phyloP scores from a whole-genome alignment of 2,113 vertebrate genomes.

The Oryzias curvinotus region DNA sequence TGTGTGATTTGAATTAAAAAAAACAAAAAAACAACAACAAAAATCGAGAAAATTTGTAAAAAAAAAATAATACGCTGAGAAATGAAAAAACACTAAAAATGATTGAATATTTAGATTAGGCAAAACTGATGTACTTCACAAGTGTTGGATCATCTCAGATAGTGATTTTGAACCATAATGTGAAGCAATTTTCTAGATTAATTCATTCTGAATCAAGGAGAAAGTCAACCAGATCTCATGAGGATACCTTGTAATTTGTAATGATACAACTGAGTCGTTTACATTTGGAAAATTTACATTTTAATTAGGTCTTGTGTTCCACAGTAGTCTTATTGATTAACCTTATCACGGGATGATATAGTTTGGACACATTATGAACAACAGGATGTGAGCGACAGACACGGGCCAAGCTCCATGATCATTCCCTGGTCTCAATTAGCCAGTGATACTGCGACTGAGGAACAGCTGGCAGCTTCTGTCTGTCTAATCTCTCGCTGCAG shows the following conservation, averaged over 20 bases:
- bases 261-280: conserved; percentile 60
- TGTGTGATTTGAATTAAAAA: too few species aligned
- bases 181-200: neutral
- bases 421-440: conserved; percentile 78
- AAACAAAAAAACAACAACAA: too few species aligned
- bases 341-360: conserved; percentile 71
- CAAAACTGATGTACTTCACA: too few species aligned
- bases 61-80: too few species aligned
- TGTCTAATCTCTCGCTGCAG: conserved; percentile 80
- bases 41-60: too few species aligned
- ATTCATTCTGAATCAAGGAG: conserved; percentile 3
- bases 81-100: too few species aligned
- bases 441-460: conserved; percentile 74
- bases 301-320: conserved; percentile 67
- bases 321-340: conserved; percentile 72
- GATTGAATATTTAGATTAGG: too few species aligned
- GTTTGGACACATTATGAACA: conserved; percentile 67
- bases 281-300: conserved; percentile 67
- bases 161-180: too few species aligned
- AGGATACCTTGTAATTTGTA: conserved; percentile 47
- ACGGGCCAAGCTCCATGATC: conserved; percentile 58
- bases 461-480: conserved; percentile 82
- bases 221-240: conserved; percentile 33
- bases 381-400: conserved; percentile 53
- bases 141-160: too few species aligned